Evolutionary conservation across 1,140 invertebrate genomes (phyloP), one percentile per base, ranked within the genome.

Genomic region (Idris sp.): DNA sequence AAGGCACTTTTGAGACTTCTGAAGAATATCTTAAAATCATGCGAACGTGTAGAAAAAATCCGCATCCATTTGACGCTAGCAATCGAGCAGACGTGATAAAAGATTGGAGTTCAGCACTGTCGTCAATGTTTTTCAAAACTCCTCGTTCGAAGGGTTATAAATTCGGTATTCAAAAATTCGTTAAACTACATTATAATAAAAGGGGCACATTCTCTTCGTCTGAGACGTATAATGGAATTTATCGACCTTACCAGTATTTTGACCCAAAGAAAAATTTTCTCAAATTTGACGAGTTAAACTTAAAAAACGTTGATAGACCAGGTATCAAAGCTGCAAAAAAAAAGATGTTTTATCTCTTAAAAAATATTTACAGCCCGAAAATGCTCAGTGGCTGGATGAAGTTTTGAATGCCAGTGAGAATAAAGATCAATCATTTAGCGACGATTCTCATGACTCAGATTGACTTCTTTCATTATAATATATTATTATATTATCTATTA

Each of bases 111-210:
- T 22, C 19, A 2, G 2, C 19, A 2, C 6, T 22, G 6, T 4
- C 19, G 2, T 22, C 19, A 22, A 22, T 22, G 19, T 22, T 22
- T 6, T 22, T 4, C 19, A 2, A 6, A 22, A 6, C 6, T 22
- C 19, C 19, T 4, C 19, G 19, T 22, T 22, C 19, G 3, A 22
- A 22, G 6, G 19, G 19, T 6, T 22, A 22, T 6, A 61, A 25
- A 49, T 38, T 73, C 40, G 18, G 5, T 11, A 59, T 51, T 44
- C 36, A 56, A 36, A 53, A 62, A 38, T 36, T 13, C 22, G 22
- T 43, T 15, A 49, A 35, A 49, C 2, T 38, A 14, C 19, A 43
- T 26, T 43, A 43, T 25, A 43, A 43, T 16, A 11, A 3, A 2
- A 35, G 1, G 9, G 36, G 15, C 0, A 38, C 36, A 38, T 6